Evolutionary conservation across 2,797 vertebrate genomes (phyloP).

Genomic region (Champsocephalus esox): DNA sequence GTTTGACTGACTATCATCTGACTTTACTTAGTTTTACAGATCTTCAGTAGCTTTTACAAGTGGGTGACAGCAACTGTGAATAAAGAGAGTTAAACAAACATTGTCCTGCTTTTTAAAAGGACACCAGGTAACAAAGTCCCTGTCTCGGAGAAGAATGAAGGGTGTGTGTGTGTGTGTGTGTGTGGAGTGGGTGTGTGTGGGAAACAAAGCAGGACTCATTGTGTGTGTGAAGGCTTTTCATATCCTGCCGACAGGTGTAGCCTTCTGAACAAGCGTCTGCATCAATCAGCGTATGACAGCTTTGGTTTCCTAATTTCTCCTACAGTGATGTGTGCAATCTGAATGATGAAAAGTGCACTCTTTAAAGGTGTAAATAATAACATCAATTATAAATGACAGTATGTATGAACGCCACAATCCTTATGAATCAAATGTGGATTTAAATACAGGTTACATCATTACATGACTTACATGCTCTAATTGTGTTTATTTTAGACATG

Average conservation of each 20-base stretch:
- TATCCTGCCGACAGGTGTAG: constrained; percentile 52
- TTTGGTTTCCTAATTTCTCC: neutral
- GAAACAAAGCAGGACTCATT: constrained; percentile 41
- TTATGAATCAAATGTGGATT: too few species aligned
- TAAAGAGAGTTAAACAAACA: constrained; percentile 8
- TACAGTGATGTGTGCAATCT: neutral
- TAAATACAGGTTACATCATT: too few species aligned
- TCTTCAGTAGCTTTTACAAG: constrained; percentile 5
- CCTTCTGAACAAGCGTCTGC: constrained; percentile 12
- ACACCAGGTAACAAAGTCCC: constrained; percentile 51
- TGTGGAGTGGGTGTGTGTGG: neutral
- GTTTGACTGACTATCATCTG: constrained; percentile 35
- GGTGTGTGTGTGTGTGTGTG: too few species aligned
- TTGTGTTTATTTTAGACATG: too few species aligned
- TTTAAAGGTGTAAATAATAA: too few species aligned
- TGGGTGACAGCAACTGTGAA: constrained; percentile 29
- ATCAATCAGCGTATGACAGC: constrained; percentile 44
- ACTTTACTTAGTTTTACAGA: neutral
- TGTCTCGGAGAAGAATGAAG: constrained; percentile 44
- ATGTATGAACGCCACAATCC: too few species aligned
- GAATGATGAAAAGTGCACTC: too few species aligned
- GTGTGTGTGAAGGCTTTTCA: constrained; percentile 57
- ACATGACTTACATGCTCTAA: too few species aligned
- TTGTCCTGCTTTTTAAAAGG: constrained; percentile 11
- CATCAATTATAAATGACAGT: too few species aligned